phyloP scores from a whole-genome alignment of 53 echinoderm and acorn worm species.

The Holothuria scabra region DNA sequence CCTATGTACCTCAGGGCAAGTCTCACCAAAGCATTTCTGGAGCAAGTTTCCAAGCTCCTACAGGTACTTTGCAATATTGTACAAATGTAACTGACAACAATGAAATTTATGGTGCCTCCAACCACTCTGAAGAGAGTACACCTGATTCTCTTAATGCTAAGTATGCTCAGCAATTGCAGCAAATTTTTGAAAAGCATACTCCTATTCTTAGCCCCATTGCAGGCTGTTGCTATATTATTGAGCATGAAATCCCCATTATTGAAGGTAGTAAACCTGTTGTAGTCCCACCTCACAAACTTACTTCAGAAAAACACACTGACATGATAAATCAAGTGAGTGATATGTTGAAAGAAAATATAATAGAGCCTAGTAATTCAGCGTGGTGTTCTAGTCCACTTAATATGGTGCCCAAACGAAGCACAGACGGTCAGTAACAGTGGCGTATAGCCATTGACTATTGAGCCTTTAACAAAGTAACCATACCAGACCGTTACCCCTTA shows the following conservation, averaged over 20 bases:
- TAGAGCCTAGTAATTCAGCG: no score
- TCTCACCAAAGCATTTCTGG: slow-evolving; percentile 12
- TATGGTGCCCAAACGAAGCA: slow-evolving; percentile 38
- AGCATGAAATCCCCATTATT: slow-evolving; percentile 33
- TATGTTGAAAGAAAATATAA: no score
- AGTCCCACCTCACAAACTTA: slow-evolving; percentile 36
- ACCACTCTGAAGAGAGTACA: background rate
- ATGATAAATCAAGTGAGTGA: no score
- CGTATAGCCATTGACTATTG: no score
- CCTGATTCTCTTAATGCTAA: background rate
- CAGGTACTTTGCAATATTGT: background rate
- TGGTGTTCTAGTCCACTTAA: slow-evolving; percentile 20
- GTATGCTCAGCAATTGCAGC: slow-evolving; percentile 13
- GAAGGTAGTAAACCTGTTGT: slow-evolving; percentile 43
- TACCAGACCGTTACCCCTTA: slow-evolving; percentile 32
- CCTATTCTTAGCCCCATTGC: no score
- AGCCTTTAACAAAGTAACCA: no score
- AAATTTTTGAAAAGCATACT: slow-evolving; percentile 24
- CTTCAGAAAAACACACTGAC: no score
- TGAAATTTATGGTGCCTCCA: background rate
- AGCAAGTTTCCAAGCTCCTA: slow-evolving; percentile 21
- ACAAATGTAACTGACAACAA: background rate
- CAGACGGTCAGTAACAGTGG: no score
- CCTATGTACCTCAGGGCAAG: slow-evolving; percentile 7
- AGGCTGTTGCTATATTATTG: slow-evolving; percentile 30